Evolutionary conservation across 2,888 invertebrate genomes (phyloP).

Genomic region (Tanypteryx hageni): DNA sequence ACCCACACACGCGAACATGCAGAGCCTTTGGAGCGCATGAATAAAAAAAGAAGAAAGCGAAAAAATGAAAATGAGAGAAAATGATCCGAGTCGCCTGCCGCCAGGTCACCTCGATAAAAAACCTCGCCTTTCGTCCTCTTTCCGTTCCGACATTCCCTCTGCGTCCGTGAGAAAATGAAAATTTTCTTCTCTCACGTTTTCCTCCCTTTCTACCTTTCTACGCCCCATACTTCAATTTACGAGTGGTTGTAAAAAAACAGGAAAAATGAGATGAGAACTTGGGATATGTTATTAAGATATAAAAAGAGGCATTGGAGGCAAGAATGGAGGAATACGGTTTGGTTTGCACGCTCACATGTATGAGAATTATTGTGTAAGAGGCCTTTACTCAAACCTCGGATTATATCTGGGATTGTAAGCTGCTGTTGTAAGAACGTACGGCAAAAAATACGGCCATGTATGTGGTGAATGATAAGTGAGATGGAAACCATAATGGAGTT

Average conservation of each 20-base stretch:
- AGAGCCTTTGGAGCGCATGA: not conserved
- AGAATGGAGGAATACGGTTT: no score
- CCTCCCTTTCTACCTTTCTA: not conserved
- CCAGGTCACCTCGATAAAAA: not conserved
- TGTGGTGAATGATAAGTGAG: no score
- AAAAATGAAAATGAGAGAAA: not conserved
- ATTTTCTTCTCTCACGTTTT: not conserved
- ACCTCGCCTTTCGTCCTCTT: not conserved
- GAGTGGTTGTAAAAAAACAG: not conserved
- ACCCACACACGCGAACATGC: not conserved
- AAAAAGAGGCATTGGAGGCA: not conserved
- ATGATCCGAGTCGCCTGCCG: conserved; percentile 2
- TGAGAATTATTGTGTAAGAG: not conserved
- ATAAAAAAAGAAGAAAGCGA: not conserved
- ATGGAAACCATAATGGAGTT: no score
- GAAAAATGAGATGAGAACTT: not conserved
- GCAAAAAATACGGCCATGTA: not conserved
- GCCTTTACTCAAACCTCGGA: not conserved
- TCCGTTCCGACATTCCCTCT: not conserved
- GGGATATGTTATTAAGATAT: not conserved
- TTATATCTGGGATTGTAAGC: not conserved
- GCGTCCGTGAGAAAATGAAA: not conserved
- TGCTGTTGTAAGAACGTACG: not conserved
- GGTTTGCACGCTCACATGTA: no score
- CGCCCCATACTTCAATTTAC: not conserved